Base-by-base conservation (phyloP, 2,888 invertebrate species). In the Prenolepis imparis region DNA sequence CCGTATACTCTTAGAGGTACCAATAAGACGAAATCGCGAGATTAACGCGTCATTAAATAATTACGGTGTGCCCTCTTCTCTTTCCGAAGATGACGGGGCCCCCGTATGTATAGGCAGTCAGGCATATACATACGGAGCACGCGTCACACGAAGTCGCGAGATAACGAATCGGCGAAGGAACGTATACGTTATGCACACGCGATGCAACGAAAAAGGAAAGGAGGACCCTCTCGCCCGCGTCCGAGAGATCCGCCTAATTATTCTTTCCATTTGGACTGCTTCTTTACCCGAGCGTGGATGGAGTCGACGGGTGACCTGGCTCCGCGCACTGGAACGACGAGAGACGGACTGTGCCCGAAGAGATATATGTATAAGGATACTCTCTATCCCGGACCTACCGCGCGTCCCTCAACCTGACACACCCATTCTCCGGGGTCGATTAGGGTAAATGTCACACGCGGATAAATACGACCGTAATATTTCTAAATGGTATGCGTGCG, bases 261-360 rank as follows among this genome's bases (percentile, higher is more conserved):
- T 89, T 86, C 83, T 86, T 83, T 83, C 82, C 87, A 89, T 90
- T 87, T 85, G 89, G 78, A 86, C 90, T 90, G 89, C 85, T 89
- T 90, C 90, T 86, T 89, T 87, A 90, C 83, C 90, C 83, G 84
- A 91, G 90, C 89, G 87, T 88, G 84, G 74, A 85, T 84, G 77
- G 59, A 81, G 78, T 61, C 84, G 85, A 86, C 88, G 89, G 88
- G 86, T 85, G 91, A 90, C 90, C 90, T 86, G 86, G 87, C 86
- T 88, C 80, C 88, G 82, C 55, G 83, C 86, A 82, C 88, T 86
- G 90, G 88, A 91, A 87, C 87, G 82, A 36, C 36, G 36, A 28
- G 28, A 28, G 28, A 28, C 28, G 28, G n/a, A 15, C 44, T 48
- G 61, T 44, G 59, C 18, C 24, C 28, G 21, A 32, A 18, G n/a